phyloP scores from a whole-genome alignment of 2,113 vertebrate genomes.

The Oncorhynchus mykiss region DNA sequence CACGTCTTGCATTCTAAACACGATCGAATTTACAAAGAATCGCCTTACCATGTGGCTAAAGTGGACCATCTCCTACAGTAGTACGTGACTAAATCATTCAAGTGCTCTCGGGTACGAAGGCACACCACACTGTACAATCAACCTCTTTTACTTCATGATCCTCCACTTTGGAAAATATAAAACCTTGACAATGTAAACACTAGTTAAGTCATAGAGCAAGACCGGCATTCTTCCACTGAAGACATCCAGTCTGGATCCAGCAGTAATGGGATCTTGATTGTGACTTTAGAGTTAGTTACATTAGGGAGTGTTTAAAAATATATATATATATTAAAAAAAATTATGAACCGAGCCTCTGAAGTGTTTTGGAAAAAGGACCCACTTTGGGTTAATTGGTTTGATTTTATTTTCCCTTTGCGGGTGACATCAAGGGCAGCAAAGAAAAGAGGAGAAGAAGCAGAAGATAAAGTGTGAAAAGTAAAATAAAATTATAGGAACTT shows the following conservation, averaged over 20 bases:
- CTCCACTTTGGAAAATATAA: not conserved
- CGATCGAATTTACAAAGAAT: not conserved
- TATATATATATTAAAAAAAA: no score
- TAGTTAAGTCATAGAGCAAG: constrained; percentile 13
- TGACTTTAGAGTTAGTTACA: constrained; percentile 44
- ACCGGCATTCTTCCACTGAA: not conserved
- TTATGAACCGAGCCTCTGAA: constrained; percentile 54
- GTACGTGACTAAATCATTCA: not conserved
- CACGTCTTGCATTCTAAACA: not conserved
- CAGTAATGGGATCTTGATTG: constrained; percentile 23
- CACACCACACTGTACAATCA: no score
- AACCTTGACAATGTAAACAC: constrained; percentile 3
- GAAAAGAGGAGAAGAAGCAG: constrained; percentile 47
- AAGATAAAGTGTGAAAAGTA: constrained; percentile 63
- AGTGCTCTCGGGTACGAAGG: no score
- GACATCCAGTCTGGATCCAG: constrained; percentile 1
- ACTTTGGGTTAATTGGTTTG: constrained; percentile 51
- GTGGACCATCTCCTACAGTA: not conserved
- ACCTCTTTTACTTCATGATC: not conserved
- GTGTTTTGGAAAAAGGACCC: constrained; percentile 38
- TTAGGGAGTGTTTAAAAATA: constrained; percentile 16
- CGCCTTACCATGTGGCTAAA: not conserved
- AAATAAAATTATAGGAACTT: constrained; percentile 56
- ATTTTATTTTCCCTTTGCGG: constrained; percentile 51
- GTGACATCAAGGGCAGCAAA: constrained; percentile 53